Percentiles rank a stretch among this genome's conserved stretches.
phyloP scores from a whole-genome alignment of 2,797 vertebrate genomes.

The Benthosema pterotum region DNA sequence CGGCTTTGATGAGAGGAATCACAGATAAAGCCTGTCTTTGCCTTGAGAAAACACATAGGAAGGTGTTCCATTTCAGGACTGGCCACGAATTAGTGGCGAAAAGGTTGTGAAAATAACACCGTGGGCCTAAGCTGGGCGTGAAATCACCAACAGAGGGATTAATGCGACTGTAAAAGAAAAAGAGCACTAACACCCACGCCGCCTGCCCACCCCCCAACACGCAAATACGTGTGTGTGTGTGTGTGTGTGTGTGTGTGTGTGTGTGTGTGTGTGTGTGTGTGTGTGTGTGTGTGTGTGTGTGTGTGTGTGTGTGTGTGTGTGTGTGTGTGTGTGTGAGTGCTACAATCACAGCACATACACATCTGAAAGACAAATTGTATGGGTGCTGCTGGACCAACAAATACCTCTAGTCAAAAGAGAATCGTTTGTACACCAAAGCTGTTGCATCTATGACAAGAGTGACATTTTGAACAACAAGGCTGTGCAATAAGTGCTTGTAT shows the following conservation, averaged over 20 bases:
- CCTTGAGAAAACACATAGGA: constrained; percentile 47
- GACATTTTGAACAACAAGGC: not conserved
- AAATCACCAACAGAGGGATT: constrained; percentile 83
- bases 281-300: constrained; percentile 43
- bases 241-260: not conserved
- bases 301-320: constrained; percentile 43
- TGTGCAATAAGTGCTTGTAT: too few relatives aligned
- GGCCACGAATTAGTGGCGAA: constrained; percentile 73
- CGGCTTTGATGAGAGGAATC: constrained; percentile 53
- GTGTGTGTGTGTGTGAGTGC: constrained; percentile 34
- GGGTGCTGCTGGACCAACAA: too few relatives aligned
- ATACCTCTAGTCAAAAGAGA: too few relatives aligned
- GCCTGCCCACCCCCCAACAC: not conserved
- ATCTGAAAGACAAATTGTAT: too few relatives aligned
- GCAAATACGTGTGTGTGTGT: constrained; percentile 33
- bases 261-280: too few relatives aligned
- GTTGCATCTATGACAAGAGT: too few relatives aligned
- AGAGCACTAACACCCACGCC: constrained; percentile 66
- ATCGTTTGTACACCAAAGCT: too few relatives aligned
- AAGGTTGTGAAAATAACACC: constrained; percentile 84
- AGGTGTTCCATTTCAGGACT: constrained; percentile 78
- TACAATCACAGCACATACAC: too few relatives aligned
- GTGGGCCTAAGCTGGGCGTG: constrained; percentile 74
- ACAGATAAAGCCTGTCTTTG: constrained; percentile 59
- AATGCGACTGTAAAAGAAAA: constrained; percentile 79